Percentiles rank a stretch among this genome's conserved stretches.
Evolutionary conservation across 2,113 vertebrate genomes (phyloP).

Genomic region (Mesitornis unicolor): DNA sequence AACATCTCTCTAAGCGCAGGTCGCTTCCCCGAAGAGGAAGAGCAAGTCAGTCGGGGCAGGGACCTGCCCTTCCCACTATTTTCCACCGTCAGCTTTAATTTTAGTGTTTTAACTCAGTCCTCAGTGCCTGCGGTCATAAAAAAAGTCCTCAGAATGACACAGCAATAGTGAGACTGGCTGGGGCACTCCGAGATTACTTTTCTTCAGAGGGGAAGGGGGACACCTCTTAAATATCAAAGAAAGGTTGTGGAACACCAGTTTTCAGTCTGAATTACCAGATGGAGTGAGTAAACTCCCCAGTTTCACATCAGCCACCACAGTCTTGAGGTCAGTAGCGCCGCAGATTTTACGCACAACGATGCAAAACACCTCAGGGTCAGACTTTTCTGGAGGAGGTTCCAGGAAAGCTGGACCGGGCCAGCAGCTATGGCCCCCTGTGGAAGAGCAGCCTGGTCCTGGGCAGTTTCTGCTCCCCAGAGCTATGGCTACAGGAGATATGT

Average conservation of each 20-base stretch:
- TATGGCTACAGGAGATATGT: background rate
- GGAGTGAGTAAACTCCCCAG: background rate
- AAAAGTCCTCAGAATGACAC: fast-evolving
- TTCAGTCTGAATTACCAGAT: background rate
- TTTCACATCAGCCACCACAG: background rate
- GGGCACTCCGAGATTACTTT: background rate
- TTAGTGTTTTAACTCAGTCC: background rate
- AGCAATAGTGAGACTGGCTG: background rate
- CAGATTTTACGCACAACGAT: background rate
- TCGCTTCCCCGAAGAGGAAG: background rate
- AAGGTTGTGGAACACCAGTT: background rate
- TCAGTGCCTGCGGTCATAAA: fast-evolving
- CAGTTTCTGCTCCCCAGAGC: background rate
- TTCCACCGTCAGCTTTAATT: background rate
- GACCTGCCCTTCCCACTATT: background rate
- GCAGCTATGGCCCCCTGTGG: background rate
- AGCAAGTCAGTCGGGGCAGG: background rate
- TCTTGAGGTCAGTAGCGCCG: background rate
- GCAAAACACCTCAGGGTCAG: fast-evolving
- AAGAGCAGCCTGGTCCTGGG: background rate
- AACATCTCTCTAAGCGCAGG: background rate
- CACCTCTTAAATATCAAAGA: background rate
- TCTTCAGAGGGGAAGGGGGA: background rate
- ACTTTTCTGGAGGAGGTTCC: too few relatives aligned
- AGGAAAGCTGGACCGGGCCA: too few relatives aligned